These are phyloP conservation scores for Poeciliopsis paucimaculata DNA, from an alignment of 2,797 vertebrate species.

Conservation along the genomic window DNA sequence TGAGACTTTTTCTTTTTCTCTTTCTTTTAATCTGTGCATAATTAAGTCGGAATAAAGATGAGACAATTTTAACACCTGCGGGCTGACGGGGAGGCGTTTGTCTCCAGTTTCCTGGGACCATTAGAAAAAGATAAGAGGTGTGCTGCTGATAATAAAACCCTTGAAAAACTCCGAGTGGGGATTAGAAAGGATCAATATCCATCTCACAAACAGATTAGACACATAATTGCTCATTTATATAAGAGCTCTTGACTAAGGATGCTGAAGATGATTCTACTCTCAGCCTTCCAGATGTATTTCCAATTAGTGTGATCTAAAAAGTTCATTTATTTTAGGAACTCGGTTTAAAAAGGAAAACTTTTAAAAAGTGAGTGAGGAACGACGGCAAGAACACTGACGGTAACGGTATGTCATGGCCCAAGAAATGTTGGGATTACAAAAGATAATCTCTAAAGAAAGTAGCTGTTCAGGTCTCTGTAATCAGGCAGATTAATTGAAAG, in stretches of 20 bases:
- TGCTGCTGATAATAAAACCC: constrained; percentile 3
- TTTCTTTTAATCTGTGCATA: background rate
- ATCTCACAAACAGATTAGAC: constrained; percentile 12
- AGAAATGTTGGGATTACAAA: background rate
- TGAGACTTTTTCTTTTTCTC: background rate
- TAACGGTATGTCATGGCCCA: background rate
- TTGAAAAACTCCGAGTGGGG: background rate
- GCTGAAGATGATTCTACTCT: background rate
- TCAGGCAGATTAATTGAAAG: background rate
- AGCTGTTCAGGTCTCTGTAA: background rate
- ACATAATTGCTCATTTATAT: background rate
- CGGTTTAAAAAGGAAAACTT: background rate
- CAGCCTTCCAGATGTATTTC: background rate
- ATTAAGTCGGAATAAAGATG: background rate
- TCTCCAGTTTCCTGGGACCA: constrained; percentile 8
- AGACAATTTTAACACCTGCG: background rate
- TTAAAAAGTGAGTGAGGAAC: background rate
- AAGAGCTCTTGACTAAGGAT: constrained; percentile 8
- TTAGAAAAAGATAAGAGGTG: constrained; percentile 4
- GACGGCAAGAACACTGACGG: background rate
- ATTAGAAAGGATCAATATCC: constrained; percentile 10
- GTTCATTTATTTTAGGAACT: background rate
- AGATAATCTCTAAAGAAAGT: background rate
- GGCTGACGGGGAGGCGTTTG: background rate
- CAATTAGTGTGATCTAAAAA: background rate